Evolutionary conservation across 1,140 invertebrate genomes (phyloP).

Genomic region (Heliconius melpomene): DNA sequence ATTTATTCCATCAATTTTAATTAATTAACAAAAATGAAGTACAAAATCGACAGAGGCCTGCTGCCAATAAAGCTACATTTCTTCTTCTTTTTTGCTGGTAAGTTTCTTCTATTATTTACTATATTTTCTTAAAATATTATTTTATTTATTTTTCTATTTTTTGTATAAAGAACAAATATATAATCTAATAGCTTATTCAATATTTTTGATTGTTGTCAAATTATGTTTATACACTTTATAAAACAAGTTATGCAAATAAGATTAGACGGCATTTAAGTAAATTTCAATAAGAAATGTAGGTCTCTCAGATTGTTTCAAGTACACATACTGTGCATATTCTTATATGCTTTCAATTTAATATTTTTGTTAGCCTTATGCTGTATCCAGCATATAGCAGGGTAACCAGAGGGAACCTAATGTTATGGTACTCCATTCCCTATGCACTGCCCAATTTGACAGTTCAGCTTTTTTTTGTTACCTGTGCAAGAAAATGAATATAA

Average conservation of each 20-base stretch:
- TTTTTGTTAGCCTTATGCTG: no score
- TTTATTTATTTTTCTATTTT: no score
- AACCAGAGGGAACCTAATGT: no score
- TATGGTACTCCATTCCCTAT: no score
- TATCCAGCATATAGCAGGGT: no score
- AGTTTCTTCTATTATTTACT: slow-evolving; percentile 48
- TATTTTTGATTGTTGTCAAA: not conserved
- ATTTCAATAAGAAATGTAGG: slow-evolving; percentile 6
- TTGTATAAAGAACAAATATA: no score
- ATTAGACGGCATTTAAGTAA: slow-evolving; percentile 1
- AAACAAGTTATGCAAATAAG: slow-evolving; percentile 8
- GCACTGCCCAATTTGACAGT: no score
- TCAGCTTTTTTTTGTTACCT: no score
- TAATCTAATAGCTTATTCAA: not conserved
- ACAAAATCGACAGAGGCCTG: slow-evolving; percentile 84
- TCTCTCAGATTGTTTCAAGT: slow-evolving; percentile 1
- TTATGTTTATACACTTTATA: not conserved
- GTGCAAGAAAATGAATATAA: no score
- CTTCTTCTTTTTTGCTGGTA: slow-evolving; percentile 91
- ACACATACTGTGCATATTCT: not conserved
- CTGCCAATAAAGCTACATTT: slow-evolving; percentile 90
- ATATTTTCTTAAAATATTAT: not conserved
- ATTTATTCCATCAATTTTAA: not conserved
- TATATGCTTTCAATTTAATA: not conserved
- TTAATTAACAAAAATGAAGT: slow-evolving; percentile 67